Conservation (phyloP, 2,888 invertebrate species). For the Operophtera brumata region DNA sequence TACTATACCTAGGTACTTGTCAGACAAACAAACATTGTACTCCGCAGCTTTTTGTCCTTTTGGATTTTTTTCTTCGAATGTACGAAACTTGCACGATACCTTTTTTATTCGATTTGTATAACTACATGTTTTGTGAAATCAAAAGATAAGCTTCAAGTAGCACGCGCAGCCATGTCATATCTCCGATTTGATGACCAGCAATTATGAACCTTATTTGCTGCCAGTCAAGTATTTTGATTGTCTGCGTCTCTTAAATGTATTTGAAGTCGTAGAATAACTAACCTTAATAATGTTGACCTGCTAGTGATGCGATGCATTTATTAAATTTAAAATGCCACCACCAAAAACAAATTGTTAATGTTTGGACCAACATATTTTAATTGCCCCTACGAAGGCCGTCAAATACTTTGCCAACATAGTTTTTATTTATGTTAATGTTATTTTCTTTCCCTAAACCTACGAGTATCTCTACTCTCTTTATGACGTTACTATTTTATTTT, state of each 20-base stretch:
- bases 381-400: slow-evolving; percentile 43
- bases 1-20: not conserved
- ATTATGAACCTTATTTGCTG: too few relatives aligned
- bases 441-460: not conserved
- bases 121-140: too few relatives aligned
- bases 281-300: slow-evolving; percentile 8
- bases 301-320: slow-evolving; percentile 46
- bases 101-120: too few relatives aligned
- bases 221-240: too few relatives aligned
- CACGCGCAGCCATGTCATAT: too few relatives aligned
- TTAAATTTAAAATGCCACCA: slow-evolving; percentile 47
- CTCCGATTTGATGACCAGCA: too few relatives aligned
- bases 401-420: slow-evolving; percentile 30
- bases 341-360: slow-evolving; percentile 52
- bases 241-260: too few relatives aligned
- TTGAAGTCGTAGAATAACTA: too few relatives aligned
- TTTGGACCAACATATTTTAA: slow-evolving; percentile 53
- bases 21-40: too few relatives aligned
- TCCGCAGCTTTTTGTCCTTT: not conserved
- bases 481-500: not conserved
- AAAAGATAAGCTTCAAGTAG: too few relatives aligned
- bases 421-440: not conserved
- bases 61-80: not conserved
- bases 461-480: not conserved
- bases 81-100: not conserved